Evolutionary conservation across 1,140 invertebrate genomes (phyloP), one percentile per base, ranked within the genome.

Genomic region (Antheraea mylitta): DNA sequence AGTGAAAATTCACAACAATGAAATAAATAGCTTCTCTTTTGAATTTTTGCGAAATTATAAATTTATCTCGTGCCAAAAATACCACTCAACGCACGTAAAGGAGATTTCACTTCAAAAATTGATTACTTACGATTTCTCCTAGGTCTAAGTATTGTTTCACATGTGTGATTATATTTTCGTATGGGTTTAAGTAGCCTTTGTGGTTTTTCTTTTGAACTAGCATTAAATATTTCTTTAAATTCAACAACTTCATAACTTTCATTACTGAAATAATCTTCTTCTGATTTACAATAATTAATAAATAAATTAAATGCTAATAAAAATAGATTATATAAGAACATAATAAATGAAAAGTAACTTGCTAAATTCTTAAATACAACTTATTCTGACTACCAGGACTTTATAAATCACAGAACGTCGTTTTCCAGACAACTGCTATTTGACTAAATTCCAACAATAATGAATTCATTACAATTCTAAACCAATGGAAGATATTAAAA

Each of bases 161-260:
- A 53, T 6, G 11, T 53, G 13, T 53, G 45, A 16, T 53, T 53
- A 13, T 53, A 53, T 53, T 16, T 16, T 53, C 11, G 45, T 11
- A 53, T 13, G 16, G 11, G 2, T 16, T 53, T 53, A n/a, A 16
- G 16, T 53, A 53, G 16, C 16, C 45, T 53, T 7, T 42, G 38
- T 11, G 38, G 38, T 30, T 30, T 30, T 1, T 30, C 38, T 42
- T 67, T 67, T 22, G 48, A 67, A 65, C 66, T 78, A 3, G 18
- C 22, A 38, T 80, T 75, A 63, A 59, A 75, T 22, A 67, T 60
- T 73, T 77, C 75, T 45, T 69, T 71, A 72, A 30, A 48, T 61
- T 74, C 65, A 69, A 70, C 66, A 30, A 72, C 66, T 45, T 69
- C 66, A 48, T 66, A 58, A 16, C 19, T 63, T 48, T 66, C 38